Evolutionary conservation across 2,888 invertebrate species (phyloP), one percentile per base, ranked within the genome.

Genomic region (Coremacera marginata): DNA sequence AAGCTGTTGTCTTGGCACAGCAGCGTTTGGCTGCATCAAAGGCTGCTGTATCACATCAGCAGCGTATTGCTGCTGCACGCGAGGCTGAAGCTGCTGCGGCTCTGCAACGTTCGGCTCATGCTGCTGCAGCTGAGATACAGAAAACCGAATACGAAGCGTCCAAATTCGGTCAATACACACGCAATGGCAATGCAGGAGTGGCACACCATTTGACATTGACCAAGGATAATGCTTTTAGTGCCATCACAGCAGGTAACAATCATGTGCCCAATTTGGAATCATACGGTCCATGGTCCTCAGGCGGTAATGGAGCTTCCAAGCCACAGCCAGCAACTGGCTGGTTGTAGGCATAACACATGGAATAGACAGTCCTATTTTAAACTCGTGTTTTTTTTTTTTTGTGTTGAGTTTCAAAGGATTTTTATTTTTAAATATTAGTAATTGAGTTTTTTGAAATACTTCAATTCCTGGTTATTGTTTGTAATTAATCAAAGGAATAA

Each of bases 71-170:
- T 0, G 93, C 94, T 0, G 92, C 93, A 0, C 91, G 94, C 72
- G 94, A 94, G 85, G 92, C 94, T 0, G 93, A 93, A 9, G 95
- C 95, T 0, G 95, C 94, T 0, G 91, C 92, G 8, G 93, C 94
- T 0, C 92, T 94, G 78, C 93, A 94, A 78, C 91, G 92, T 55
- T 93, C 93, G 19, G 94, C 94, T 0, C 92, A 92, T 79, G 92
- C 92, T 70, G 94, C 94, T 2, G 94, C 94, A 0, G 93, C 92
- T 2, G 92, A 94, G 83, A 91, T 94, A 70, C 93, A 93, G 81
- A 93, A 92, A 83, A 92, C 92, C 81, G 93, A 93, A 82, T 89
- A 91, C 77, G 92, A 92, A 87, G 91, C 92, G 0, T 87, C 92
- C 55, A 93, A 92, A 84, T 88, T 92, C 68, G 92, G 93, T 8